Conservation (phyloP, 2,888 invertebrate species). For the Antheraea yamamai region DNA sequence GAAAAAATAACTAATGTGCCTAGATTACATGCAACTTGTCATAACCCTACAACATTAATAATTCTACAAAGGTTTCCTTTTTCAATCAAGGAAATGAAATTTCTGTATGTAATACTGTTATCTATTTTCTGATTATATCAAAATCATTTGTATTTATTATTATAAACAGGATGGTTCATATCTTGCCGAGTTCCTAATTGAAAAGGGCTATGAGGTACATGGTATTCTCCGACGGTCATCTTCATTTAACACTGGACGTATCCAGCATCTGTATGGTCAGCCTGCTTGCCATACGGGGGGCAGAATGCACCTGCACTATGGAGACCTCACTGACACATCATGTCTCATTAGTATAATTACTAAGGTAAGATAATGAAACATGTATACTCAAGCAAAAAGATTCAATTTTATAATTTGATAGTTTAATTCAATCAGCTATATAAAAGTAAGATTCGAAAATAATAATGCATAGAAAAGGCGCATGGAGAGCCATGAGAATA, state of each 20-base stretch:
- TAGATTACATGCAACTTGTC: not conserved
- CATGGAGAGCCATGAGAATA: too few relatives aligned
- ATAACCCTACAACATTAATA: not conserved
- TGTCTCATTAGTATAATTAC: slow-evolving; percentile 83
- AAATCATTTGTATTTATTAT: slow-evolving; percentile 32
- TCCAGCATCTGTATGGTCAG: slow-evolving; percentile 97
- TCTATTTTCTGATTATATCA: not conserved
- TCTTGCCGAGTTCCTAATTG: slow-evolving; percentile 94
- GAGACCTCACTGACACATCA: slow-evolving; percentile 99
- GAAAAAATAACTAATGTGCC: not conserved
- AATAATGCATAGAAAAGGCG: too few relatives aligned
- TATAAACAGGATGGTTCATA: slow-evolving; percentile 99
- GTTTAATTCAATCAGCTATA: too few relatives aligned
- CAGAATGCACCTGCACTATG: slow-evolving; percentile 97
- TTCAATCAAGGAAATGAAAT: too few relatives aligned
- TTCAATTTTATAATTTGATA: not conserved
- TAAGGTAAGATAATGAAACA: slow-evolving; percentile 50
- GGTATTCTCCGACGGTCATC: slow-evolving; percentile 97
- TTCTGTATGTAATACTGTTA: not conserved
- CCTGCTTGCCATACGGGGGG: slow-evolving; percentile 94
- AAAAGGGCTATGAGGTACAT: slow-evolving; percentile 97
- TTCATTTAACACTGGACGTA: slow-evolving; percentile 97
- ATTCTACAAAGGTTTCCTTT: not conserved
- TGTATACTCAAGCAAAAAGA: not conserved
- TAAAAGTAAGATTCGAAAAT: too few relatives aligned